phyloP scores from a whole-genome alignment of 2,888 invertebrate species.

The Mimas tiliae region DNA sequence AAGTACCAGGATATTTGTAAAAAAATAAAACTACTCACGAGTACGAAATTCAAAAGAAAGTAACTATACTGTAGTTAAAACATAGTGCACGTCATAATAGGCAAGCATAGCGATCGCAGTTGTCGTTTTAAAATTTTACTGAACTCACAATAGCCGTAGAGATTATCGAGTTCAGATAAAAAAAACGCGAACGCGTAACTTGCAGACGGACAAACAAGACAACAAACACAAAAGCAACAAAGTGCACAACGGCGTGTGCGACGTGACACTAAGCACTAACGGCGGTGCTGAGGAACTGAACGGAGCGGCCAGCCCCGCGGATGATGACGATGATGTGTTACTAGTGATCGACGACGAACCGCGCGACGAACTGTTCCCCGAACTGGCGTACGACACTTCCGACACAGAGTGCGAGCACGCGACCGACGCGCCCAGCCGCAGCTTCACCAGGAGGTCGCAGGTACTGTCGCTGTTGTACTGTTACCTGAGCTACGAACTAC shows the following conservation, averaged over 20 bases:
- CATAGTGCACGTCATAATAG: too few species aligned
- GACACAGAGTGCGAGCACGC: conserved; percentile 26
- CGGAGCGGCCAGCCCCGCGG: conserved; percentile 65
- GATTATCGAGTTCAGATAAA: conserved; percentile 5
- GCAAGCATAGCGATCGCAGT: too few species aligned
- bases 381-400: conserved; percentile 74
- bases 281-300: conserved; percentile 45
- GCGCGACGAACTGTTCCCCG: conserved; percentile 76
- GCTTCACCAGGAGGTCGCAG: conserved; percentile 74
- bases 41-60: too few species aligned
- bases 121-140: not conserved
- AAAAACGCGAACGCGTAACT: conserved; percentile 28
- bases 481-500: too few species aligned
- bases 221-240: conserved; percentile 42
- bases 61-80: too few species aligned
- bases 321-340: conserved; percentile 57
- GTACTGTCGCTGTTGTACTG: too few species aligned
- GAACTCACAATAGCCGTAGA: not conserved
- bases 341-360: conserved; percentile 59
- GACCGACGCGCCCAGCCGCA: conserved; percentile 56
- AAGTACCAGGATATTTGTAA: too few species aligned
- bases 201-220: conserved; percentile 58
- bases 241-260: conserved; percentile 50
- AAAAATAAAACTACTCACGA: too few species aligned
- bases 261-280: conserved; percentile 39